Base-by-base conservation (phyloP, 2,888 invertebrate genomes). In the Philereme vetulata region DNA sequence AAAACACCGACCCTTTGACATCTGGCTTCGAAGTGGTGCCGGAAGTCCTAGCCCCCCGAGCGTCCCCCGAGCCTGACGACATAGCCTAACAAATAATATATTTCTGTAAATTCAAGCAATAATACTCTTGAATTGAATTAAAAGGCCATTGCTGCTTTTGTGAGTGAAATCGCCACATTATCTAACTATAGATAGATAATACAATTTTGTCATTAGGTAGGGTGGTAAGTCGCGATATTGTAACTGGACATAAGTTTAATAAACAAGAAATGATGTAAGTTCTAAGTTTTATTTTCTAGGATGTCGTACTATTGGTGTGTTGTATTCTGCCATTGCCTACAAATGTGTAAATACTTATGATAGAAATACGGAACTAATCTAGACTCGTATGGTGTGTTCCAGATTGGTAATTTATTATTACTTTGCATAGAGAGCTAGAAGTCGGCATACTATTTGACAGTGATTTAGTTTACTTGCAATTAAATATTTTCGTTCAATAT, bases 401-500 rank as follows among this genome's bases (percentile, higher is more conserved):
- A 68, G 72, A 80, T 76, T 80, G 80, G 76, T 76, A 79, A 84
- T 81, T 85, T 84, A 81, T 72, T 83, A 61, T 82, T 82, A 77
- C 77, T 80, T 82, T 83, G 85, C 84, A 82, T 86, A 77, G 76
- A 73, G 77, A 77, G 78, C 77, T 78, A 81, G 78, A 81, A 76
- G 81, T 78, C 78, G 80, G 84, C 84, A 80, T 83, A 84, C 67
- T 81, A 82, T 77, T 84, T 79, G 82, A 85, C 85, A 88, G 88
- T 88, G 84, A 86, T 88, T 89, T 88, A 86, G 82, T 88, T 88
- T 72, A 84, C 51, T 82, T 82, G 81, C 81, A 87, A 85, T 84
- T 83, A 88, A 88, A 87, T 84, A 86, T 85, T 88, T 87, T 86
- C 81, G 84, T 86, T 88, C 82, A 78, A 21, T 74, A 62, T 48